Evolutionary conservation across 2,888 invertebrate species (phyloP).

Genomic region (Harpalus rubripes): DNA sequence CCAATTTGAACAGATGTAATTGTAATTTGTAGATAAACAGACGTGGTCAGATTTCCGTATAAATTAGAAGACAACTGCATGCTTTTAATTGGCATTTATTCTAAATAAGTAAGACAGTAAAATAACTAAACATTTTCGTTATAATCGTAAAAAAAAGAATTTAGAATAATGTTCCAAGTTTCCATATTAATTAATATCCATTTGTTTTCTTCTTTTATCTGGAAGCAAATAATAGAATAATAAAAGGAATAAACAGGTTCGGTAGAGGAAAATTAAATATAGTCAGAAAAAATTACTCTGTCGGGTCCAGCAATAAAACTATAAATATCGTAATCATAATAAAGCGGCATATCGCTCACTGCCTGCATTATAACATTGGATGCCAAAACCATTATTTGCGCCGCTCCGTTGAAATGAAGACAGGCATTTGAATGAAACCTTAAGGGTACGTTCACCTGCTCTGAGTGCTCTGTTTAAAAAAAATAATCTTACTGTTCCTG

Average conservation of each 20-base stretch:
- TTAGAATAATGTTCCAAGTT: neutral
- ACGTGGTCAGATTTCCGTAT: neutral
- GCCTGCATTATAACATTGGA: no score
- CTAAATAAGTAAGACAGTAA: no score
- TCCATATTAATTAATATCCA: neutral
- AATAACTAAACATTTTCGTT: constrained; percentile 9
- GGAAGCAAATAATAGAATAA: neutral
- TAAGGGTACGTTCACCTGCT: no score
- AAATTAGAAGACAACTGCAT: neutral
- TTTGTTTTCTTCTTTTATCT: neutral
- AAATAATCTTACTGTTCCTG: no score
- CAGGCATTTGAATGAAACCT: no score
- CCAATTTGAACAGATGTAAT: constrained; percentile 14
- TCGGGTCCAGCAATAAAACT: no score
- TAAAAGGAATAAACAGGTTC: neutral
- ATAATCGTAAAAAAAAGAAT: neutral
- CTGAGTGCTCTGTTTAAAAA: no score
- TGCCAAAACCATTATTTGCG: no score
- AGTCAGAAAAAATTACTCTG: no score
- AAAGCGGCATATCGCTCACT: no score
- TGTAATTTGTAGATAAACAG: constrained; percentile 31
- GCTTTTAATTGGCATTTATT: constrained; percentile 33
- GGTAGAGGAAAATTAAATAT: neutral
- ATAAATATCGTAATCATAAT: no score
- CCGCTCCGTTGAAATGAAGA: no score